Conservation (phyloP, 2,888 invertebrate genomes). For the Drosophila subsilvestris region DNA sequence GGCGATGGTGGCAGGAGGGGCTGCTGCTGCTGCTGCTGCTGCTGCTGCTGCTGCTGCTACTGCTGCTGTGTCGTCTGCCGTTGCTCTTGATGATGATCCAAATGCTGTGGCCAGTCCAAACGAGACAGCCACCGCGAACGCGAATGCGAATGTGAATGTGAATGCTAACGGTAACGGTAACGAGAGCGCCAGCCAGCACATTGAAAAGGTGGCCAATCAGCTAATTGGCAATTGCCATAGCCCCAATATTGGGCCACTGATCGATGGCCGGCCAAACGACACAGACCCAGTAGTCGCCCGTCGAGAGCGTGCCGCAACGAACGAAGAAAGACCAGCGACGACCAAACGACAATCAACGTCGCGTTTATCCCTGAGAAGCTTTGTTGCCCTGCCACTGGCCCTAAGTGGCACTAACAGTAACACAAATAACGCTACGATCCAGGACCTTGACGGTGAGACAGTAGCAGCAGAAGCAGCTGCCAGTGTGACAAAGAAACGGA, state of each 20-base stretch:
- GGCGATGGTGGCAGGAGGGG: constrained; percentile 58
- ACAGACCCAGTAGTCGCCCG: constrained; percentile 38
- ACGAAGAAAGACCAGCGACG: constrained; percentile 54
- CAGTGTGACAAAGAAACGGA: constrained; percentile 52
- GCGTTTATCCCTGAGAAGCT: constrained; percentile 66
- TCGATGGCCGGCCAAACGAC: constrained; percentile 44
- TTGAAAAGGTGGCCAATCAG: constrained; percentile 52
- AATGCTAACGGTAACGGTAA: constrained; percentile 27
- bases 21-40: constrained; percentile 18
- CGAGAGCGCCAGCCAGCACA: neutral
- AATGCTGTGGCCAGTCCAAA: constrained; percentile 74
- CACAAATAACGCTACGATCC: neutral
- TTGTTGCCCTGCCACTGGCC: constrained; percentile 19
- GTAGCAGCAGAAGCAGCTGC: neutral
- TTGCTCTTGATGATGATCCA: constrained; percentile 60
- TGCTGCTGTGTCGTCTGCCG: constrained; percentile 32
- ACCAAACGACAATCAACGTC: constrained; percentile 57
- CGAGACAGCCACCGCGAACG: constrained; percentile 76
- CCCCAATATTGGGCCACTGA: constrained; percentile 42
- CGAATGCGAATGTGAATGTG: constrained; percentile 55
- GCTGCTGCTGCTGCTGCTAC: constrained; percentile 28
- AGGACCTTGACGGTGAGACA: neutral
- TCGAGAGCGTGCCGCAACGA: constrained; percentile 43
- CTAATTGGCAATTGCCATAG: constrained; percentile 63
- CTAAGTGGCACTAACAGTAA: neutral